Evolutionary conservation across 1,140 invertebrate species (phyloP).

Genomic region (Condylostylus longicornis): DNA sequence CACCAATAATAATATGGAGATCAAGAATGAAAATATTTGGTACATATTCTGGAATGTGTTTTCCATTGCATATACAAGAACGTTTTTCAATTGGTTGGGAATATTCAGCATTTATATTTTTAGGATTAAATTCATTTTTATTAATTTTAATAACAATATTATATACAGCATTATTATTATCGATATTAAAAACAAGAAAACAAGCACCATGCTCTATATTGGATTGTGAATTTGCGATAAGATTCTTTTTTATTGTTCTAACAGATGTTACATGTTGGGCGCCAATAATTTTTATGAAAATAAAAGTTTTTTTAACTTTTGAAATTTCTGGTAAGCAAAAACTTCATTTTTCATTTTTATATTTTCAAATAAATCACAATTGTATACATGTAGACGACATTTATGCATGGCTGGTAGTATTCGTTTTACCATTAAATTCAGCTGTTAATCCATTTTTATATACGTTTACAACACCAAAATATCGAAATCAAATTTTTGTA

Average conservation of each 20-base stretch:
- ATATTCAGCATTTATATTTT: slow-evolving; percentile 57
- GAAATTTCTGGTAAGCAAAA: slow-evolving; percentile 35
- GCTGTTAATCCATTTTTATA: slow-evolving; percentile 65
- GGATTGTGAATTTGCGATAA: slow-evolving; percentile 49
- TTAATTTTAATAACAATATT: slow-evolving; percentile 45
- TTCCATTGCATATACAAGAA: slow-evolving; percentile 57
- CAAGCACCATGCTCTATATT: slow-evolving; percentile 41
- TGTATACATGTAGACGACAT: slow-evolving; percentile 35
- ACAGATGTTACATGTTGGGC: slow-evolving; percentile 61
- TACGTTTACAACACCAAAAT: slow-evolving; percentile 60
- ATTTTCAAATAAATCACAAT: background rate
- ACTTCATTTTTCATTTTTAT: slow-evolving; percentile 1
- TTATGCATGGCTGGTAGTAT: slow-evolving; percentile 60
- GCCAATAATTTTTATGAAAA: slow-evolving; percentile 55
- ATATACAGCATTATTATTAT: slow-evolving; percentile 49
- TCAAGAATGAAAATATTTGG: slow-evolving; percentile 53
- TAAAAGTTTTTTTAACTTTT: slow-evolving; percentile 42
- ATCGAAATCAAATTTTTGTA: slow-evolving; percentile 35
- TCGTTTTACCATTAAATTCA: slow-evolving; percentile 62
- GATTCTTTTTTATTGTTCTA: slow-evolving; percentile 62
- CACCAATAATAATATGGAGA: slow-evolving; percentile 50
- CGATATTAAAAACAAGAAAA: slow-evolving; percentile 44
- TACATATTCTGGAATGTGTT: slow-evolving; percentile 45
- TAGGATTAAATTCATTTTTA: slow-evolving; percentile 48
- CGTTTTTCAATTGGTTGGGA: slow-evolving; percentile 55